Evolutionary conservation across 1,140 invertebrate species (phyloP).

Genomic region (Pomacea maculata): DNA sequence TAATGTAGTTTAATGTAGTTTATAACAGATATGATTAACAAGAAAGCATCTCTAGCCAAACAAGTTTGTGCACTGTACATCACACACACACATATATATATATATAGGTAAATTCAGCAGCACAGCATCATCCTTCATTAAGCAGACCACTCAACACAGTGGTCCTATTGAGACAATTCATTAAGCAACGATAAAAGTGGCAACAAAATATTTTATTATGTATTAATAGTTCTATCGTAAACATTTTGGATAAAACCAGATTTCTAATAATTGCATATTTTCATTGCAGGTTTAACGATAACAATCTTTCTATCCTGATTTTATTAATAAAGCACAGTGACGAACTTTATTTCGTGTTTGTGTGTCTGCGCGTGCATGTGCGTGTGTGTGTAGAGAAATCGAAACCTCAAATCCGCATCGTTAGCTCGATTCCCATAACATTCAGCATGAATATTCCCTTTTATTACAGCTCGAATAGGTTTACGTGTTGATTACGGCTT

Average conservation of each 20-base stretch:
- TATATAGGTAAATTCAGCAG: neutral
- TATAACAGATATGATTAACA: no score
- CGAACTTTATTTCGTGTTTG: slow-evolving; percentile 2
- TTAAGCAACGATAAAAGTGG: no score
- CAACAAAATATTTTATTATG: no score
- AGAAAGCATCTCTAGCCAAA: no score
- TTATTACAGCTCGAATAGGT: neutral
- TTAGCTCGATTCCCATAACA: neutral
- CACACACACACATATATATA: neutral
- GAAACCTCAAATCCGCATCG: neutral
- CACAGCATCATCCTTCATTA: neutral
- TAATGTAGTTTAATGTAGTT: no score
- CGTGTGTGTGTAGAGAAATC: neutral
- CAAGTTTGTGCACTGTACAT: no score
- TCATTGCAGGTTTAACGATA: neutral
- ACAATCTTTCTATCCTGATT: neutral
- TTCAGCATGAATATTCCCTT: neutral
- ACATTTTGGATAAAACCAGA: no score
- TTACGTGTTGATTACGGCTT: no score
- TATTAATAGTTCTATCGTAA: no score
- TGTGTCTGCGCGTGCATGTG: slow-evolving; percentile 8
- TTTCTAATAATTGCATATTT: no score
- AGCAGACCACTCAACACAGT: neutral
- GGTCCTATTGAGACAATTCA: no score
- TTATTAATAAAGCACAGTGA: slow-evolving; percentile 3